Base-by-base conservation (phyloP, 2,888 invertebrate species). In the Cacoxenus indagator region DNA sequence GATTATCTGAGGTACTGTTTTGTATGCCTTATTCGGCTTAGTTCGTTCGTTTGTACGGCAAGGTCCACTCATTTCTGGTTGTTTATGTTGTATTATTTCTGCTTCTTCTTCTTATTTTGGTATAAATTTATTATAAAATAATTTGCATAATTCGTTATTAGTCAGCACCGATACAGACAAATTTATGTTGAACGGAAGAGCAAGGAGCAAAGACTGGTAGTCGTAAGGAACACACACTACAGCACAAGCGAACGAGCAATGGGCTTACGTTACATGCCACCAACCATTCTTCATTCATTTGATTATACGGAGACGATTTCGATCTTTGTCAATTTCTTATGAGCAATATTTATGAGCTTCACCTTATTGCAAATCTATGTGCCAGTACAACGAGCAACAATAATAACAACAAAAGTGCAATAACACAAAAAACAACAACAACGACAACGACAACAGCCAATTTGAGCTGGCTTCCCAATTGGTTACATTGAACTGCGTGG, bases 61-160 rank as follows among this genome's bases (percentile, higher is more conserved):
- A n/a, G n/a, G n/a, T n/a, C n/a, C n/a, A n/a, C n/a, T n/a, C n/a
- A n/a, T n/a, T n/a, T n/a, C n/a, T n/a, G n/a, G n/a, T n/a, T n/a
- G n/a, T n/a, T n/a, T n/a, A n/a, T n/a, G n/a, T n/a, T n/a, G n/a
- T n/a, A n/a, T n/a, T 11, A 17, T 31, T 2, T 31, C 9, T 5
- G 19, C 31, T 22, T 22, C 19, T 9, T 45, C 45, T 62, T 45
- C 64, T 64, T 70, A 74, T 68, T 70, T 76, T 72, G 78, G 80
- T 82, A 81, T 82, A 83, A 81, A 83, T 81, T 81, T 83, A 83
- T 83, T 83, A 82, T 81, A 82, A 80, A 80, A 83, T 80, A 82
- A 81, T 81, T 81, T 81, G 83, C 81, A 81, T 81, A 81, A 81
- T 81, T 81, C 80, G 80, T 81, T 81, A 79, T 83, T 83, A 78